Base-by-base conservation (phyloP, 2,113 vertebrate genomes). In the Leucopternis melanops region DNA sequence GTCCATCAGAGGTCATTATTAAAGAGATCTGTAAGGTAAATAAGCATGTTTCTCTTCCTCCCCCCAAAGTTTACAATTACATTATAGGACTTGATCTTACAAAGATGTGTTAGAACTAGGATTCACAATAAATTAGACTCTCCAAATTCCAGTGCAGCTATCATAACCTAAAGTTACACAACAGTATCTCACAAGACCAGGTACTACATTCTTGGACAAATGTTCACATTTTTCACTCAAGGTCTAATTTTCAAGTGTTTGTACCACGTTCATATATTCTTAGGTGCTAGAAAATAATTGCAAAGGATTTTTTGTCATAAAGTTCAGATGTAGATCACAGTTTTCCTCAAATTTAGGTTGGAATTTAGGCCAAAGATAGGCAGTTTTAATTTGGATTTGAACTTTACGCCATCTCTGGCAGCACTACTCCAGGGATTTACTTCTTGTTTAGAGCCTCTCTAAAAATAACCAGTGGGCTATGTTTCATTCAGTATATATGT, bases 361-460 rank as follows among this genome's bases (percentile, higher is more conserved):
- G 94, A 95, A 95, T 92, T 87, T 86, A 87, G 50, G 71, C 94
- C 89, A 91, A 96, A 96, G 92, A 97, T 80, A 85, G 91, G 62
- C 65, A 83, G 66, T 62, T 96, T 97, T 95, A 95, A 96, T 96
- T 96, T 94, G 94, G 95, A 55, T 90, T 91, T 97, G 97, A 97
- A 96, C 97, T 96, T 97, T 95, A 94, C 4, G 16, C 89, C 89
- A 88, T 90, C 71, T 85, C 96, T 96, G 91, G 96, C 96, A 92
- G 55, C 63, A 18, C 47, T 83, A 27, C 86, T 94, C 78, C 67
- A 71, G 84, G 91, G 91, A 97, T 97, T 95, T 97, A 79, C 74
- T 95, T 90, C 96, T 97, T 92, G 92, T 96, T 95, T 88, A 94
- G 91, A 94, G 50, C 84, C 44, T 92, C 71, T 91, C 97, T 95